Conservation (phyloP, 2,113 vertebrate species). For the Pogona vitticeps region DNA sequence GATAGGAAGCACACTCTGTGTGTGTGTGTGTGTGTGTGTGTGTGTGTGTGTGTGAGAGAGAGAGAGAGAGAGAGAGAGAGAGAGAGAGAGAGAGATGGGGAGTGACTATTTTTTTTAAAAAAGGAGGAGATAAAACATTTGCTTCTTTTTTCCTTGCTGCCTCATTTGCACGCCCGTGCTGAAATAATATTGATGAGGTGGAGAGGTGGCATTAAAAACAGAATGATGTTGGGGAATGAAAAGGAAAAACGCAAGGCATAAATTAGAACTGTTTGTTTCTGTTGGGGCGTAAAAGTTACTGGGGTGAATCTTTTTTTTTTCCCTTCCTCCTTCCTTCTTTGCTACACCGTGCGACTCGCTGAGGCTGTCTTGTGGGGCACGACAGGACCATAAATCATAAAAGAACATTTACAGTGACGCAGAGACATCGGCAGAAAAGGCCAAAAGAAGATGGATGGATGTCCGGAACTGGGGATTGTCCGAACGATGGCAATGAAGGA, state of each 20-base stretch:
- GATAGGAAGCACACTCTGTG: slow-evolving; percentile 45
- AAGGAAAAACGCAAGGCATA: slow-evolving; percentile 29
- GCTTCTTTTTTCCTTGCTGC: slow-evolving; percentile 32
- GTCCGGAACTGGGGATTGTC: slow-evolving; percentile 11
- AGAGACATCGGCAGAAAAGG: slow-evolving; percentile 41
- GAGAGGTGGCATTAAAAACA: slow-evolving; percentile 54
- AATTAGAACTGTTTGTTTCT: slow-evolving; percentile 52
- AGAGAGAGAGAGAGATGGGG: too few relatives aligned
- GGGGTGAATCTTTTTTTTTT: neutral
- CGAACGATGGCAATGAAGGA: slow-evolving; percentile 24
- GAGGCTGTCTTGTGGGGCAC: slow-evolving; percentile 25
- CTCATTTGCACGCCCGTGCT: slow-evolving; percentile 1
- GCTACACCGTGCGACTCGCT: slow-evolving; percentile 4
- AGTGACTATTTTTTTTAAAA: slow-evolving; percentile 18
- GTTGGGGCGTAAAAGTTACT: slow-evolving; percentile 20
- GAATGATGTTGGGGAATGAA: slow-evolving; percentile 58
- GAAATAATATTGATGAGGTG: slow-evolving; percentile 51
- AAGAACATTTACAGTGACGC: slow-evolving; percentile 39
- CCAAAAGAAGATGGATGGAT: slow-evolving; percentile 51
- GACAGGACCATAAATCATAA: slow-evolving; percentile 50
- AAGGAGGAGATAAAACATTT: slow-evolving; percentile 59
- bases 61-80: too few relatives aligned
- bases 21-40: slow-evolving; percentile 37
- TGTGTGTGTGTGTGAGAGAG: neutral
- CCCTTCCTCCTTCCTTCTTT: too few relatives aligned